These are phyloP conservation scores for Julus scanicus DNA, from an alignment of 2,888 invertebrate genomes.

Conservation along the genomic window DNA sequence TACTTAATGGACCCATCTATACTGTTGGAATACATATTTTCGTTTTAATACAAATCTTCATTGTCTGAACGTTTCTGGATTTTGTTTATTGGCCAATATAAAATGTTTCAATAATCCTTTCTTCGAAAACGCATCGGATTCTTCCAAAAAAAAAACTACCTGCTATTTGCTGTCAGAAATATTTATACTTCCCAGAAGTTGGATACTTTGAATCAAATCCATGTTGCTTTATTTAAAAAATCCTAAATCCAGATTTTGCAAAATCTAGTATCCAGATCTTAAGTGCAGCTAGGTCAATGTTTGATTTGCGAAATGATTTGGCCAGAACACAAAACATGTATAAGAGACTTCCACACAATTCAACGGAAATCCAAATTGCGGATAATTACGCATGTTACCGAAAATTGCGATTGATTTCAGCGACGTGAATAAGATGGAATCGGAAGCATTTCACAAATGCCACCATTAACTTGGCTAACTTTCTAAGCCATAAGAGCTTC, in stretches of 20 bases:
- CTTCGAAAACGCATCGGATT: background rate
- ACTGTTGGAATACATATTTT: no score
- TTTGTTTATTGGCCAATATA: background rate
- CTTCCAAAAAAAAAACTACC: background rate
- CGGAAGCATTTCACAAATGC: slow-evolving; percentile 37
- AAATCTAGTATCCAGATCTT: no score
- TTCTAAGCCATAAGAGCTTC: slow-evolving; percentile 29
- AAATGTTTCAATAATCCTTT: slow-evolving; percentile 7
- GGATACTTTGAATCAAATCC: background rate
- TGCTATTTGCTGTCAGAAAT: background rate
- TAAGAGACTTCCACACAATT: background rate
- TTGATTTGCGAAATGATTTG: background rate
- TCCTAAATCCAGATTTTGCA: no score
- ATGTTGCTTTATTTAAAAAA: background rate
- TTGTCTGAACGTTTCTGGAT: background rate
- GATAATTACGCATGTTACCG: background rate
- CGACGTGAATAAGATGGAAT: slow-evolving; percentile 3
- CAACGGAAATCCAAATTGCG: slow-evolving; percentile 14
- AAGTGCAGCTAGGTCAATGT: background rate
- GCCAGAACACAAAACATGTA: background rate
- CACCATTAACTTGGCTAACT: background rate
- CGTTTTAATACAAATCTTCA: no score
- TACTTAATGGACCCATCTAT: no score
- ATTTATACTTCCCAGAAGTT: background rate
- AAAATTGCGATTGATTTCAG: slow-evolving; percentile 31